Evolutionary conservation across 2,113 vertebrate species (phyloP), one percentile per base, ranked within the genome.

Genomic region (Hucho hucho): DNA sequence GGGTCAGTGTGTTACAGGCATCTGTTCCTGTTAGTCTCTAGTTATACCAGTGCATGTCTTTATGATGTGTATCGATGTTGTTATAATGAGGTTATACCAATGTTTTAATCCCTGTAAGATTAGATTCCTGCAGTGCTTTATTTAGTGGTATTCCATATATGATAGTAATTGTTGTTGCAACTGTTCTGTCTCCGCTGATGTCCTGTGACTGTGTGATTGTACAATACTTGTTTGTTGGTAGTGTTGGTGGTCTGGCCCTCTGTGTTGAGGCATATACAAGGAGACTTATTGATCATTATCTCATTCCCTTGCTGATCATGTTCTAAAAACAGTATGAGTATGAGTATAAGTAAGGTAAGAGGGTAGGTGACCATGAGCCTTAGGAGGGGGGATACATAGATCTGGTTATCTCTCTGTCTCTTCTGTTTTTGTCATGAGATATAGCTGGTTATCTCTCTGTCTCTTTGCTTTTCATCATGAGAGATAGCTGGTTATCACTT

Each of bases 391-490:
- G 14, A 53, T 53, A 37, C 37, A 37, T 37, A 37, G 37, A 9
- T 37, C 37, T 37, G 37, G 84, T 73, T 79, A 64, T 20, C 20
- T 59, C 29, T 16, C 3, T 58, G 75, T 74, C 84, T 74, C 37
- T 43, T 37, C 2, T 32, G 28, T 1, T 37, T 13, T 49, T 0
- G 13, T 11, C 47, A 49, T 13, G 13, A 49, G 13, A 49, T 0
- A 14, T 49, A 49, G 11, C 47, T 49, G 1, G 24, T 9, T 29
- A 29, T 29, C 28, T 29, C 28, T 29, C 28, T 29, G 28, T 29
- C 4, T 29, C 28, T 29, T 29, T n/a, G n/a, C n/a, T 6, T 6
- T 1, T 32, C 6, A 6, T 32, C 29, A 32, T 32, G 29, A 32
- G 29, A 32, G 29, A 32, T 32, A 32, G 29, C 29, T 32, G 29